phyloP scores from a whole-genome alignment of 2,797 vertebrate species.

The Tachyglossus aculeatus region DNA sequence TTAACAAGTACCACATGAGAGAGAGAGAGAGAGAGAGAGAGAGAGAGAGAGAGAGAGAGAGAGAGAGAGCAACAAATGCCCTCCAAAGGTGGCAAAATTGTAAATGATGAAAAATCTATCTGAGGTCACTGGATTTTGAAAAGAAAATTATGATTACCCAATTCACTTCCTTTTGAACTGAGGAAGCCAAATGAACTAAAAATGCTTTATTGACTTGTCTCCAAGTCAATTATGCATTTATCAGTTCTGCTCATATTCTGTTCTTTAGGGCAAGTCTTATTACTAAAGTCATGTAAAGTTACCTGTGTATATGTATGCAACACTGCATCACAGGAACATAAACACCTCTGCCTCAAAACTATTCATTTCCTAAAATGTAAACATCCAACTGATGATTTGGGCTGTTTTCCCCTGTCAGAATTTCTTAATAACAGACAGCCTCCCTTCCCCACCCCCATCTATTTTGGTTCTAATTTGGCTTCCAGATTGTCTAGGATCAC shows the following conservation, averaged over 20 bases:
- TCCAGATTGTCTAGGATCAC: constrained; percentile 57
- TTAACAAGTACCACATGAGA: no score
- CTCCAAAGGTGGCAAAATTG: constrained; percentile 40
- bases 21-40: no score
- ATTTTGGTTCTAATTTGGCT: constrained; percentile 52
- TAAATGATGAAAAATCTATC: constrained; percentile 50
- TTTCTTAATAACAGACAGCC: constrained; percentile 38
- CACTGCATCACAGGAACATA: background rate
- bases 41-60: no score
- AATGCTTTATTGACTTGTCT: constrained; percentile 48
- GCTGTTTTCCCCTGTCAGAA: constrained; percentile 51
- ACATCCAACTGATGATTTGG: constrained; percentile 53
- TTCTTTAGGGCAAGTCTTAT: constrained; percentile 17
- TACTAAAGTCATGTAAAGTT: constrained; percentile 37
- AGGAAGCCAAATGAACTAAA: constrained; percentile 54
- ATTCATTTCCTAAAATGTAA: constrained; percentile 40
- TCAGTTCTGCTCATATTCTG: constrained; percentile 25
- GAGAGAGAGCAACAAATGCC: no score
- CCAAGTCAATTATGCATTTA: constrained; percentile 49
- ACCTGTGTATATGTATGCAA: constrained; percentile 11
- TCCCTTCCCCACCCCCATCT: constrained; percentile 38
- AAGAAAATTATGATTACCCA: constrained; percentile 35
- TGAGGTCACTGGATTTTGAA: constrained; percentile 43
- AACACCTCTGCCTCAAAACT: constrained; percentile 7
- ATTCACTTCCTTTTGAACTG: constrained; percentile 47